These are phyloP conservation scores for Colius striatus DNA, from an alignment of 2,113 vertebrate genomes.

Conservation along the genomic window DNA sequence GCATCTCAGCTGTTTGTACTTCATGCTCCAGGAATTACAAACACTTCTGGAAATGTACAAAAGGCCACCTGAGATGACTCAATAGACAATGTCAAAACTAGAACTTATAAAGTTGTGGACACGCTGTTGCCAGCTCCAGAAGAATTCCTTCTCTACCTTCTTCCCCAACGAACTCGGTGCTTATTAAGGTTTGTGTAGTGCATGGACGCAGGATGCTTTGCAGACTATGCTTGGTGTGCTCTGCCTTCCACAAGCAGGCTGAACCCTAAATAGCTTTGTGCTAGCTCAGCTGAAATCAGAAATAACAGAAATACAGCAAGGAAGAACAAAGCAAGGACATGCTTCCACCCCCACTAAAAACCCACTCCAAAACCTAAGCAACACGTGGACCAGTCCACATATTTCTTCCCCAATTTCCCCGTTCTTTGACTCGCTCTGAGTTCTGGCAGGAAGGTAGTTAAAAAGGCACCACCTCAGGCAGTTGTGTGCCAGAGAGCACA, in stretches of 20 bases:
- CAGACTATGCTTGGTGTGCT: neutral
- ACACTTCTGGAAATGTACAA: neutral
- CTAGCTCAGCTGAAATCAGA: neutral
- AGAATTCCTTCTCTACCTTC: neutral
- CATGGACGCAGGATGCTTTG: neutral
- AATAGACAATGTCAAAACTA: neutral
- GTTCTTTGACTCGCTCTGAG: neutral
- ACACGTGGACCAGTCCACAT: neutral
- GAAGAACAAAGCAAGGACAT: neutral
- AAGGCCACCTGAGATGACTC: slow-evolving; percentile 21
- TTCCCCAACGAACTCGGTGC: neutral
- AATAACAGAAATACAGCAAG: neutral
- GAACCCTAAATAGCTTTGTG: neutral
- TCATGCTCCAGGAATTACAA: neutral
- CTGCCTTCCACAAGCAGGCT: neutral
- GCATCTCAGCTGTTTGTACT: neutral
- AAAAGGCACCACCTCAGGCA: neutral
- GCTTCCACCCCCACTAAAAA: neutral
- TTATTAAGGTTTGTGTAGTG: neutral
- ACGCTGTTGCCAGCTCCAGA: neutral
- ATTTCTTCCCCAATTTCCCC: neutral
- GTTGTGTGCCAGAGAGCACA: neutral
- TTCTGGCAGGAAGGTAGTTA: neutral
- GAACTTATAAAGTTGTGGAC: neutral
- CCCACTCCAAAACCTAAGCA: neutral